Evolutionary conservation across 2,888 invertebrate genomes (phyloP).

Genomic region (Dicycla oo): DNA sequence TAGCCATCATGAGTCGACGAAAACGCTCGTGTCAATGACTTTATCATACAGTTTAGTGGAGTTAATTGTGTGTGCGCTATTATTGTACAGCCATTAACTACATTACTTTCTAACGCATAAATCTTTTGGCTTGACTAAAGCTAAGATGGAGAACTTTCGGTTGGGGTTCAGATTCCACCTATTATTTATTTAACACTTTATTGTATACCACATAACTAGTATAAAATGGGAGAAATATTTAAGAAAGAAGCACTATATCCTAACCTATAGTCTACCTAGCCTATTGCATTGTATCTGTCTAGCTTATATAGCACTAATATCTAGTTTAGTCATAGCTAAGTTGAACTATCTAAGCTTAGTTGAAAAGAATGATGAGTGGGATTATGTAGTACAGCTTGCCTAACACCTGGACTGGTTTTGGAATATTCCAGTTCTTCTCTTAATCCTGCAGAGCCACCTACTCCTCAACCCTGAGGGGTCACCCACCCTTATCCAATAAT

Average conservation of each 20-base stretch:
- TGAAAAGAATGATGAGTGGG: neutral
- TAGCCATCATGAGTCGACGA: constrained; percentile 26
- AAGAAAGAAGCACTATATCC: neutral
- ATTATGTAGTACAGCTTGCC: neutral
- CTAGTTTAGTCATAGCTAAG: too few relatives aligned
- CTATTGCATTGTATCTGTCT: neutral
- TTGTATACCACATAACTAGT: neutral
- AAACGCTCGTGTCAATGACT: constrained; percentile 44
- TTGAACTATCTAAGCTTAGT: too few relatives aligned
- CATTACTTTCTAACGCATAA: constrained; percentile 34
- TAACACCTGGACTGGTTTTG: neutral
- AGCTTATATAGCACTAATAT: too few relatives aligned
- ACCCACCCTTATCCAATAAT: constrained; percentile 74
- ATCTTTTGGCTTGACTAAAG: constrained; percentile 12
- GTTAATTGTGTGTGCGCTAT: constrained; percentile 52
- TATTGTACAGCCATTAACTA: constrained; percentile 40
- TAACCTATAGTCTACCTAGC: too few relatives aligned
- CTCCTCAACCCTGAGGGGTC: constrained; percentile 73
- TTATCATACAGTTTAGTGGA: constrained; percentile 41
- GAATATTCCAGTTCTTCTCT: neutral
- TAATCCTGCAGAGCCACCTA: neutral
- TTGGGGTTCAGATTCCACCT: neutral
- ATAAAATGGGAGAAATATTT: neutral
- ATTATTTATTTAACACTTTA: neutral
- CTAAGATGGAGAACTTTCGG: neutral